Conservation (phyloP, 2,888 invertebrate genomes). For the Arge pagana region DNA sequence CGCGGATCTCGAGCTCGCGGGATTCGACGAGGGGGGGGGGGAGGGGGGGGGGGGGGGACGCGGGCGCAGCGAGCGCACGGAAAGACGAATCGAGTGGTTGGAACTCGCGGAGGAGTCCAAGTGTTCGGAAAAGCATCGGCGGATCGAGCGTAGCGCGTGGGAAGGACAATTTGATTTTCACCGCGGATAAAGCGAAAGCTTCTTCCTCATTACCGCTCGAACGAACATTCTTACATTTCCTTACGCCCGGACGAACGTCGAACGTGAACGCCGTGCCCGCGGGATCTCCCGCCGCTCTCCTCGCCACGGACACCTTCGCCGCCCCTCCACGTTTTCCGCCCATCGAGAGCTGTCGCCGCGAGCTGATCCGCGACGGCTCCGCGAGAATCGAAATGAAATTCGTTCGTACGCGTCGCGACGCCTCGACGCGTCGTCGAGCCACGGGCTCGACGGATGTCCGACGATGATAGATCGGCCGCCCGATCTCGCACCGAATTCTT, state of each 20-base stretch:
- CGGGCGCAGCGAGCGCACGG: no score
- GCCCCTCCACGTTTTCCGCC: background rate
- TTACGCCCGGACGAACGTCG: background rate
- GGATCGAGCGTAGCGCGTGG: conserved; percentile 3
- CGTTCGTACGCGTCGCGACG: no score
- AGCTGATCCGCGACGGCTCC: background rate
- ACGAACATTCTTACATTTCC: conserved; percentile 12
- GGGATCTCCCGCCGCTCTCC: background rate
- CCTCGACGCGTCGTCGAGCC: no score
- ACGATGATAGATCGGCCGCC: no score
- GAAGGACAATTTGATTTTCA: conserved; percentile 24
- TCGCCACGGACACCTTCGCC: background rate
- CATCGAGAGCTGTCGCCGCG: conserved; percentile 10
- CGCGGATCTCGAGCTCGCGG: background rate
- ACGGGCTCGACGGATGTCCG: no score
- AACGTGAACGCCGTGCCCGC: background rate
- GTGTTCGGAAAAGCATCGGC: conserved; percentile 3
- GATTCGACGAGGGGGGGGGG: background rate
- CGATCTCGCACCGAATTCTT: no score
- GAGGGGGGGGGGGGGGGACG: background rate
- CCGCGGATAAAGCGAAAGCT: conserved; percentile 22
- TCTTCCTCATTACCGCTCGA: conserved; percentile 19
- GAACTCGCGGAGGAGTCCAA: no score
- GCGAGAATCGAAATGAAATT: no score
- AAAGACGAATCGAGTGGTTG: no score